These are phyloP conservation scores for Drosophila repleta DNA, from an alignment of 1,140 invertebrate genomes.

Conservation along the genomic window DNA sequence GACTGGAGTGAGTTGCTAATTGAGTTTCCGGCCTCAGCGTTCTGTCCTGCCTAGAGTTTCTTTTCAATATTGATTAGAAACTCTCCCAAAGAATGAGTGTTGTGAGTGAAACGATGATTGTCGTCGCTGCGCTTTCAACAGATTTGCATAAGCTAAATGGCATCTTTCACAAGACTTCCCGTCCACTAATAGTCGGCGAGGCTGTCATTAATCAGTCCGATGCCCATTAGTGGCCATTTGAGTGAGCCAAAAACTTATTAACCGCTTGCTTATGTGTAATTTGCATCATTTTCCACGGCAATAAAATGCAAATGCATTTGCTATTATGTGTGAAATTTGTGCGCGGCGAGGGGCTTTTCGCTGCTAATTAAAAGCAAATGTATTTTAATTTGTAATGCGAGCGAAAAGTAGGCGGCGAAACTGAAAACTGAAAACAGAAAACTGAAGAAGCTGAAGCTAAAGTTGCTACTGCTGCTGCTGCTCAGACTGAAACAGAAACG, in stretches of 20 bases:
- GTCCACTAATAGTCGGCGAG: neutral
- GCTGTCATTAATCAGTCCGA: conserved; percentile 18
- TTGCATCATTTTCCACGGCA: conserved; percentile 65
- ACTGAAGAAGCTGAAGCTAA: neutral
- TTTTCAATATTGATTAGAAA: neutral
- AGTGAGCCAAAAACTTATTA: conserved; percentile 63
- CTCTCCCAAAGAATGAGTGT: too few relatives aligned
- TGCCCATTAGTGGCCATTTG: conserved; percentile 55
- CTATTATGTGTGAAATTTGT: conserved; percentile 61
- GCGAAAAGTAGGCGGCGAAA: conserved; percentile 50
- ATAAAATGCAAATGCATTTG: conserved; percentile 67
- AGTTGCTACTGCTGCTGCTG: neutral
- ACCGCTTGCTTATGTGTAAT: conserved; percentile 43
- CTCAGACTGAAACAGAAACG: conserved; percentile 36
- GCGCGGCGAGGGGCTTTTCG: neutral
- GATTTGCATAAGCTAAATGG: conserved; percentile 24
- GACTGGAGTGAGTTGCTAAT: neutral
- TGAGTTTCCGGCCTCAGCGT: conserved; percentile 7
- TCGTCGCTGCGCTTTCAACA: conserved; percentile 4
- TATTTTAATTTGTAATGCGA: conserved; percentile 58
- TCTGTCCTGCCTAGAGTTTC: conserved; percentile 4
- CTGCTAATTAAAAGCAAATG: conserved; percentile 56
- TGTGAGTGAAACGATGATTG: neutral
- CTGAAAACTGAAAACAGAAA: conserved; percentile 14
- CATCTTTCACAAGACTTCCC: conserved; percentile 41